Conservation (phyloP, 2,888 invertebrate genomes). For the Calliscelio sp. region DNA sequence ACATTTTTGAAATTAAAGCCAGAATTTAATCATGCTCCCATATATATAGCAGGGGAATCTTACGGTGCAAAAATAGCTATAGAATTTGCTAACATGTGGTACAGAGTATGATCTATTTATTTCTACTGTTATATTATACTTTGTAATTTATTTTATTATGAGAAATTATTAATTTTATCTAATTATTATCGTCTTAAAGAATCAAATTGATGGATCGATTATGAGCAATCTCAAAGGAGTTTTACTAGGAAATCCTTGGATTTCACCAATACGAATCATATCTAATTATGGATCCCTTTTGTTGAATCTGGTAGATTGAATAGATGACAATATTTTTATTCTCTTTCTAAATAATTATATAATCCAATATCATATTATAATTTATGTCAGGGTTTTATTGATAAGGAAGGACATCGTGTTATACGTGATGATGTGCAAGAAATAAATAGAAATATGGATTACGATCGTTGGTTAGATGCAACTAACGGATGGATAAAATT, state of each 20-base stretch:
- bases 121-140: no score
- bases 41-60: slow-evolving; percentile 95
- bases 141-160: neutral
- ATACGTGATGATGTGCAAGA: no score
- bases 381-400: slow-evolving; percentile 40
- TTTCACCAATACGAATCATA: slow-evolving; percentile 21
- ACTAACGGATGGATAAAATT: slow-evolving; percentile 29
- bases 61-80: slow-evolving; percentile 98
- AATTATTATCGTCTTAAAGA: neutral
- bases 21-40: slow-evolving; percentile 90
- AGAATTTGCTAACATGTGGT: slow-evolving; percentile 89
- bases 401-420: slow-evolving; percentile 1
- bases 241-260: slow-evolving; percentile 46
- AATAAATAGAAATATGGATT: no score
- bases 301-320: slow-evolving; percentile 20
- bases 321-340: no score
- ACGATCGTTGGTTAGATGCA: slow-evolving; percentile 14
- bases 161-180: neutral
- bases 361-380: neutral
- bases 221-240: slow-evolving; percentile 45
- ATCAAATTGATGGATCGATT: neutral
- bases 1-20: slow-evolving; percentile 90
- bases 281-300: slow-evolving; percentile 27
- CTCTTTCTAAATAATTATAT: no score
- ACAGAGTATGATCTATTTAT: slow-evolving; percentile 20